Conservation (phyloP, 2,113 vertebrate species). For the Alethe castanea region DNA sequence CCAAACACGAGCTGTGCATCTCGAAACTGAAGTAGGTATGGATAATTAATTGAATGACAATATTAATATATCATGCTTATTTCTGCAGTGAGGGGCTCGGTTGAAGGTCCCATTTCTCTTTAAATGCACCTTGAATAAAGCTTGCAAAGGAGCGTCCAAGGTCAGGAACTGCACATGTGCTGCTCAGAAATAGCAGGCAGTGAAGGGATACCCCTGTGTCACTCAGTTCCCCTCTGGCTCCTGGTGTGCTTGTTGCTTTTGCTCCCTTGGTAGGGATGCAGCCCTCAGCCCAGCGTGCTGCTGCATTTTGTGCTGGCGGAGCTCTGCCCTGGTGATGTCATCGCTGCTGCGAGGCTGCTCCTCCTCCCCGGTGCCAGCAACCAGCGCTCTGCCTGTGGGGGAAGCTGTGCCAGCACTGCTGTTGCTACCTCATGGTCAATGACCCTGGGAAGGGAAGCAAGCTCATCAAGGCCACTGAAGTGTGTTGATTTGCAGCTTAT, state of each 20-base stretch:
- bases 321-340: conserved; percentile 59
- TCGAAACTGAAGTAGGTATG: neutral
- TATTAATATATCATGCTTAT: neutral
- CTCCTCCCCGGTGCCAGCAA: neutral
- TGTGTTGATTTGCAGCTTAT: neutral
- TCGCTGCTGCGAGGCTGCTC: neutral
- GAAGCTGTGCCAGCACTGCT: neutral
- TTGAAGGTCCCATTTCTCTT: neutral
- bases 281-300: neutral
- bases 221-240: neutral
- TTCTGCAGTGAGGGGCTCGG: neutral
- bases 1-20: neutral
- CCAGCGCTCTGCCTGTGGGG: neutral
- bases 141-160: neutral
- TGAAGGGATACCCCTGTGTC: neutral
- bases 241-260: neutral
- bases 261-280: neutral
- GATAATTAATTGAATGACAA: neutral
- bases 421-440: neutral
- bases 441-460: neutral
- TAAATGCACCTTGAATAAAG: neutral
- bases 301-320: neutral
- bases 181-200: neutral
- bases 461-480: neutral
- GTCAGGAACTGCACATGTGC: neutral